Evolutionary conservation across 2,888 invertebrate species (phyloP).

Genomic region (Morpho deidamia): DNA sequence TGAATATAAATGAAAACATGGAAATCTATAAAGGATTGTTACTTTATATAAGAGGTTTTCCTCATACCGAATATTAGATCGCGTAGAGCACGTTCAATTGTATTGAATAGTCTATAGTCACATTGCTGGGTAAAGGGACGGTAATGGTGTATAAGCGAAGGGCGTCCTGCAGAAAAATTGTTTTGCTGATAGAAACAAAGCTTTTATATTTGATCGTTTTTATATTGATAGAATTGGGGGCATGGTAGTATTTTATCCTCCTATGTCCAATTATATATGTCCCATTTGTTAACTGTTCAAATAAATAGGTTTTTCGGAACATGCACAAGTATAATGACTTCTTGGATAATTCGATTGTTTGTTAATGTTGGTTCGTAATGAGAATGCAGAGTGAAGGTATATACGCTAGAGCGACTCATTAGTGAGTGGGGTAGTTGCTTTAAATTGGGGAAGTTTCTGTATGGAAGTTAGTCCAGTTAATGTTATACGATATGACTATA

Average conservation of each 20-base stretch:
- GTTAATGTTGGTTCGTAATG: too few species aligned
- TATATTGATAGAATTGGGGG: slow-evolving; percentile 46
- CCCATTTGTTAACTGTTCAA: too few species aligned
- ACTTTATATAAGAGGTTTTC: background rate
- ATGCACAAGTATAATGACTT: too few species aligned
- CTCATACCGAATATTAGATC: background rate
- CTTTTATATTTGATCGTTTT: slow-evolving; percentile 58
- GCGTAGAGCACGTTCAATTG: slow-evolving; percentile 47
- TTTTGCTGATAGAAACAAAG: slow-evolving; percentile 50
- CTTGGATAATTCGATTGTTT: too few species aligned
- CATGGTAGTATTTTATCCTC: background rate
- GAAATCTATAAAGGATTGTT: background rate
- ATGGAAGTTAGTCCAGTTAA: too few species aligned
- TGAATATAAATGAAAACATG: background rate
- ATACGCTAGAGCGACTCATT: too few species aligned
- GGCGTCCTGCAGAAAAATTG: slow-evolving; percentile 54
- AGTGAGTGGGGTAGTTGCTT: too few species aligned
- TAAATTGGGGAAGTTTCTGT: too few species aligned
- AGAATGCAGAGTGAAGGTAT: too few species aligned
- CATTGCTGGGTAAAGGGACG: slow-evolving; percentile 40
- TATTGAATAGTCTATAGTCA: slow-evolving; percentile 56
- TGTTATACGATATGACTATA: too few species aligned
- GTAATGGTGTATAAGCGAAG: slow-evolving; percentile 62
- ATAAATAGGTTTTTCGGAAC: background rate
- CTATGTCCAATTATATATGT: too few species aligned